Conservation (phyloP, 2,888 invertebrate species). For the Saturnia pavonia region DNA sequence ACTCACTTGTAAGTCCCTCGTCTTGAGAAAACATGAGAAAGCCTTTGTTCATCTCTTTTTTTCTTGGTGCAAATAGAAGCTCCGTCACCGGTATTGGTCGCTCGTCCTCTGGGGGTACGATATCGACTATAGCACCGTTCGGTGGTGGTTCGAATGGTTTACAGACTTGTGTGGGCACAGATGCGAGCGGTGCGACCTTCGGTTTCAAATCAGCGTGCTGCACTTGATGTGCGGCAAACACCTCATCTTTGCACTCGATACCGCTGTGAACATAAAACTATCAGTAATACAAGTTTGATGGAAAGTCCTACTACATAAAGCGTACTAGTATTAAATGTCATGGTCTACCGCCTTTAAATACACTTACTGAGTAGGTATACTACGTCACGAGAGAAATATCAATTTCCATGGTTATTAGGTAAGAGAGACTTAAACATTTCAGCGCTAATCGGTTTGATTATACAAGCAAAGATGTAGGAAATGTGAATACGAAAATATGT, state of each 20-base stretch:
- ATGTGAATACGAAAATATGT: slow-evolving; percentile 48
- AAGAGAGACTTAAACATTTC: slow-evolving; percentile 44
- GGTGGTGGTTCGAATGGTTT: slow-evolving; percentile 47
- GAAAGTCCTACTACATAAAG: slow-evolving; percentile 31
- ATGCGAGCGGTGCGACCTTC: slow-evolving; percentile 43
- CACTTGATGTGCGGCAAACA: slow-evolving; percentile 85
- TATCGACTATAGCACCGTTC: slow-evolving; percentile 66
- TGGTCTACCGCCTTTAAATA: slow-evolving; percentile 44
- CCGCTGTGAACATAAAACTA: slow-evolving; percentile 83
- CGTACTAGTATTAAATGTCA: slow-evolving; percentile 30
- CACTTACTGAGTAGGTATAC: slow-evolving; percentile 26
- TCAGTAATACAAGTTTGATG: slow-evolving; percentile 48
- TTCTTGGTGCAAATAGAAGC: slow-evolving; percentile 90
- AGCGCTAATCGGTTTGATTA: slow-evolving; percentile 50
- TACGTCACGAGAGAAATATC: slow-evolving; percentile 44
- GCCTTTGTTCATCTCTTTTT: slow-evolving; percentile 96
- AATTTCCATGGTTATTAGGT: slow-evolving; percentile 51
- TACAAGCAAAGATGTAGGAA: slow-evolving; percentile 38
- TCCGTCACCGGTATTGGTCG: slow-evolving; percentile 87
- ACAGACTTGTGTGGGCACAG: slow-evolving; percentile 33
- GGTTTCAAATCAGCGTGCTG: slow-evolving; percentile 73
- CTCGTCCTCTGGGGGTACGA: slow-evolving; percentile 64
- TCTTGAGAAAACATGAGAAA: slow-evolving; percentile 94
- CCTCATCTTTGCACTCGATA: slow-evolving; percentile 89
- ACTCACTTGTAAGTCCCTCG: slow-evolving; percentile 93